Percentiles rank a stretch among this genome's conserved stretches.
Conservation (phyloP, 2,888 invertebrate species). For the Acleris emargana region DNA sequence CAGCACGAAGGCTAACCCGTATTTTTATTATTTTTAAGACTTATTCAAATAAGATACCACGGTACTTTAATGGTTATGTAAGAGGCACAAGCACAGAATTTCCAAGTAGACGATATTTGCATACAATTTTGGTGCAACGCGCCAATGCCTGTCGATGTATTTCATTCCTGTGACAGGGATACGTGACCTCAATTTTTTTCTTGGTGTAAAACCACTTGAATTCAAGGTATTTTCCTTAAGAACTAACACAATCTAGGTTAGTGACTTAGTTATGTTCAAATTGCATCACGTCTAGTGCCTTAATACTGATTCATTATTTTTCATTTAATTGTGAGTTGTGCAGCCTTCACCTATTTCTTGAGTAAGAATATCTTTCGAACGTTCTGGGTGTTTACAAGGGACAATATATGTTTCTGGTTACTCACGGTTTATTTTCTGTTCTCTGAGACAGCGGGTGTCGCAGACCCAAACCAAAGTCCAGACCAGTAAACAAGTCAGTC, state of each 20-base stretch:
- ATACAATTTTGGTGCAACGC: slow-evolving; percentile 58
- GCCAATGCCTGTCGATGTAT: slow-evolving; percentile 48
- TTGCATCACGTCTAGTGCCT: too few relatives aligned
- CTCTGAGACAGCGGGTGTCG: not conserved
- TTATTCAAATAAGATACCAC: not conserved
- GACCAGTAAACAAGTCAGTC: too few relatives aligned
- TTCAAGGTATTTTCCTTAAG: not conserved
- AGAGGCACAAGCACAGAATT: slow-evolving; percentile 9
- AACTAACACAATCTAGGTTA: too few relatives aligned
- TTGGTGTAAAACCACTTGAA: too few relatives aligned
- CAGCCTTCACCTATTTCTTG: too few relatives aligned
- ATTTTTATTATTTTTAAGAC: not conserved
- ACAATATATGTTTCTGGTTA: too few relatives aligned
- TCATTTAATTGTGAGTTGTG: too few relatives aligned
- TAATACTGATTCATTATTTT: too few relatives aligned
- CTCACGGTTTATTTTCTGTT: too few relatives aligned
- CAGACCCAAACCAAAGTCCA: not conserved
- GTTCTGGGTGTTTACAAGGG: too few relatives aligned
- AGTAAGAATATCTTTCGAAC: too few relatives aligned
- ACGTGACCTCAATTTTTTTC: slow-evolving; percentile 31
- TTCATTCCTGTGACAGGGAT: slow-evolving; percentile 44
- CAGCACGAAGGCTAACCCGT: not conserved
- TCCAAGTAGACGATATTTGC: slow-evolving; percentile 48
- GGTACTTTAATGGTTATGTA: slow-evolving; percentile 15
- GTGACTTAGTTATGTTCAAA: too few relatives aligned